Evolutionary conservation across 2,888 invertebrate species (phyloP).

Genomic region (Deilephila elpenor): DNA sequence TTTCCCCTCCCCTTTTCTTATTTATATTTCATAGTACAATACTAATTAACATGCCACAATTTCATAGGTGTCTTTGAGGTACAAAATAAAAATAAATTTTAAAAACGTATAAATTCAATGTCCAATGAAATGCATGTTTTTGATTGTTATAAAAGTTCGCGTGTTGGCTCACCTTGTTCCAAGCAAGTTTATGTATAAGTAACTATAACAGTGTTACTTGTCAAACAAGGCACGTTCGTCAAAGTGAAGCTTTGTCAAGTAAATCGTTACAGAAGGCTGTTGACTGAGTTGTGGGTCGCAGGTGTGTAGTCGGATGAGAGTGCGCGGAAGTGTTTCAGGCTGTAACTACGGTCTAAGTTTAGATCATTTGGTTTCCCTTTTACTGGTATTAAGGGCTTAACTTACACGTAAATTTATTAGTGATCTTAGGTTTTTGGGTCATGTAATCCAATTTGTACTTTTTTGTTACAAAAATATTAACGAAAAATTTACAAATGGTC

Average conservation of each 20-base stretch:
- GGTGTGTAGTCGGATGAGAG: background rate
- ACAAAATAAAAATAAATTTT: too few relatives aligned
- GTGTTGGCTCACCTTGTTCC: background rate
- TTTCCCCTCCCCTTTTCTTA: too few relatives aligned
- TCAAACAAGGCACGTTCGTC: background rate
- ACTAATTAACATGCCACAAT: too few relatives aligned
- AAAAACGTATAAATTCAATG: too few relatives aligned
- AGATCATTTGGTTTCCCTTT: background rate
- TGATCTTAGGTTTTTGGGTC: too few relatives aligned
- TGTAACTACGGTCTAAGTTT: background rate
- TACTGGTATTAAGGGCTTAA: background rate
- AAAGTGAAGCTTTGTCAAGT: background rate
- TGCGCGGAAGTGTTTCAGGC: slow-evolving; percentile 1
- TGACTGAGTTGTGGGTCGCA: background rate
- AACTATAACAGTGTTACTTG: background rate
- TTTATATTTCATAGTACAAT: too few relatives aligned
- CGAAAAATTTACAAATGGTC: too few relatives aligned
- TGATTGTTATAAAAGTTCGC: background rate
- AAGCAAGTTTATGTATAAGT: background rate
- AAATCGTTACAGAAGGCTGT: background rate
- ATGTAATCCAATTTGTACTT: too few relatives aligned
- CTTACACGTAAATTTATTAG: background rate
- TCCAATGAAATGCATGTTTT: too few relatives aligned
- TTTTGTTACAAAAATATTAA: too few relatives aligned
- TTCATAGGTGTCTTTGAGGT: too few relatives aligned